phyloP scores from a whole-genome alignment of 92 coral and sea anemone genomes.

The Siderastrea radians region DNA sequence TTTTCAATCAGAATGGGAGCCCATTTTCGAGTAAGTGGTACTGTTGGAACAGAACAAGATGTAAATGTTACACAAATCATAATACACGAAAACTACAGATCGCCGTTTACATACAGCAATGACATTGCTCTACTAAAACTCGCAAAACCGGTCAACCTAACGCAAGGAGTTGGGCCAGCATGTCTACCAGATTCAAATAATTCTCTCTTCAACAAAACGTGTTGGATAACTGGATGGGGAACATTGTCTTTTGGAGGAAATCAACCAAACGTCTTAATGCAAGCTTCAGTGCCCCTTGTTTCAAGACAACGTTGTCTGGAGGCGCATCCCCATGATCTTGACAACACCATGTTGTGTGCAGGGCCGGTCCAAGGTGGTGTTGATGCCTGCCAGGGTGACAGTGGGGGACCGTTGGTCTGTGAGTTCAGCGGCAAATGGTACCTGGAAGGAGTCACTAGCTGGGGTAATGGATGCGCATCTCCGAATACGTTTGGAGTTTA shows the following conservation, averaged over 20 bases:
- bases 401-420: conserved; percentile 29
- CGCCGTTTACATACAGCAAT: not conserved
- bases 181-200: conserved; percentile 5
- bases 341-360: conserved; percentile 18
- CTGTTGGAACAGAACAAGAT: conserved; percentile 25
- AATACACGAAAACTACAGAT: not conserved
- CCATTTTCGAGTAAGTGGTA: conserved; percentile 6
- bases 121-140: conserved; percentile 22
- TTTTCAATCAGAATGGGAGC: conserved; percentile 25
- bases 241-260: not conserved
- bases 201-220: not conserved
- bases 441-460: conserved; percentile 14
- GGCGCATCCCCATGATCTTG: not conserved
- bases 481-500: conserved; percentile 9
- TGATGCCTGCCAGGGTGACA: conserved; percentile 30
- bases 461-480: conserved; percentile 28
- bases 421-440: conserved; percentile 8
- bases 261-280: not conserved
- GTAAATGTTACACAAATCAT: conserved; percentile 4
- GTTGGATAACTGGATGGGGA: conserved; percentile 27
- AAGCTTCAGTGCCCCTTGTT: conserved; percentile 1
- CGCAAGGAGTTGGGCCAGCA: not conserved
- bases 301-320: not conserved
- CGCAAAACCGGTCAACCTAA: not conserved
- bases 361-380: conserved; percentile 2